These are phyloP conservation scores for Chamaedrilus cognettii DNA, from an alignment of 2,888 invertebrate genomes.

Conservation along the genomic window DNA sequence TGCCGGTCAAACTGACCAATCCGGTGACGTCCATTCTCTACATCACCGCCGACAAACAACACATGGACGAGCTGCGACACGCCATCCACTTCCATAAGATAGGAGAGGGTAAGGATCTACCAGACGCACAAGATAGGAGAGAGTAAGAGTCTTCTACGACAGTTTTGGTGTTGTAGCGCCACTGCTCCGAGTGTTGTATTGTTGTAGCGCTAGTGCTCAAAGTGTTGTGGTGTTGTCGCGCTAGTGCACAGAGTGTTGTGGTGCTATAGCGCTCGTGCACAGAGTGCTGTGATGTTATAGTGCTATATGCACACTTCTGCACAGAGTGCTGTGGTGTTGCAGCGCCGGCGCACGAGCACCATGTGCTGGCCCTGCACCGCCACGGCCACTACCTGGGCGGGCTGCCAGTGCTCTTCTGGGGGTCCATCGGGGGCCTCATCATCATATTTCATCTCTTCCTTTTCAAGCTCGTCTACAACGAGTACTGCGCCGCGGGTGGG, in stretches of 20 bases:
- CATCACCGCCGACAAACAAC: conserved; percentile 84
- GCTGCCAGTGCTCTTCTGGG: conserved; percentile 89
- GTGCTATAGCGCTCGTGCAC: no score
- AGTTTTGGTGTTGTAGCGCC: no score
- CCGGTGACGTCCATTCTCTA: conserved; percentile 89
- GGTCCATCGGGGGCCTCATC: conserved; percentile 83
- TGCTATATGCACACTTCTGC: no score
- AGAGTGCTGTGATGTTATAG: no score
- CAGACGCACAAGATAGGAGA: no score
- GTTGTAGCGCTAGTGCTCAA: no score
- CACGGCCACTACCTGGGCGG: conserved; percentile 90
- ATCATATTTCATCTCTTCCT: conserved; percentile 90
- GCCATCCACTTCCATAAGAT: conserved; percentile 76
- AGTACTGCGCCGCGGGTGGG: conserved; percentile 80
- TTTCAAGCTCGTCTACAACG: conserved; percentile 87
- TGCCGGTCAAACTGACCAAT: conserved; percentile 88
- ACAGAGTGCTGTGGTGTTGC: no score
- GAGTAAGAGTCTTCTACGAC: no score
- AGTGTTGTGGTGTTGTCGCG: no score
- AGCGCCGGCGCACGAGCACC: conserved; percentile 89
- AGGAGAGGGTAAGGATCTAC: conserved; percentile 65
- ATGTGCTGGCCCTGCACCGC: conserved; percentile 85
- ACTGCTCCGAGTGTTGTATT: no score
- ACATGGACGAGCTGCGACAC: conserved; percentile 86
- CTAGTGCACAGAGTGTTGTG: no score